Evolutionary conservation across 2,888 invertebrate species (phyloP), one percentile per base, ranked within the genome.

Genomic region (Luperina testacea): DNA sequence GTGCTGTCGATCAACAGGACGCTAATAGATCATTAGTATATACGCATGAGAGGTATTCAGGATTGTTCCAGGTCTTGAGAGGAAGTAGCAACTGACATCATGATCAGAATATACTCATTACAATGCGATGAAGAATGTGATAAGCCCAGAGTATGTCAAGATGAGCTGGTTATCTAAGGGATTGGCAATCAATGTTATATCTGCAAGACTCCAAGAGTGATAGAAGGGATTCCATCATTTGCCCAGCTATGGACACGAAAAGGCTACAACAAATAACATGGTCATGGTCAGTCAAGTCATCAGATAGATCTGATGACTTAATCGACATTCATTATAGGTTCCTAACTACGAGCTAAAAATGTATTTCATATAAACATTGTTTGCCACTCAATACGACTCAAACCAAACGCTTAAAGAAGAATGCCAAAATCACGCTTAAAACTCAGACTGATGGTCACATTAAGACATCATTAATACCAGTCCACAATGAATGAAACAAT

Each of bases 11-110:
- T 85, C 85, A 87, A 80, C 87, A 42, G 57, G 72, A 78, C 68
- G 76, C 84, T 85, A 85, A 85, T 85, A 85, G 84, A 85, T 83
- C 80, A 85, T 85, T 85, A 85, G 87, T 68, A 87, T 67, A 53
- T 67, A 80, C 79, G 77, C 63, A 48, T 77, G 79, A 67, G 48
- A 68, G n/a, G 32, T 70, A 78, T 86, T 74, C 61, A 75, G 80
- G 67, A 83, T 83, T 77, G 87, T 83, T 79, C 75, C 63, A 75
- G 72, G 13, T 53, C 38, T 73, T n/a, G 27, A 73, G 24, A 32
- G 45, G 8, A 5, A 24, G 13, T 24, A 42, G 61, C 27, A n/a
- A 65, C 38, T 78, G 59, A 75, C 8, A 32, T 74, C 15, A 42
- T 67, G 13, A n/a, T 68, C 17, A 17, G 24, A 53, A 68, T 75